phyloP scores from a whole-genome alignment of 2,113 vertebrate species.

The Antennarius striatus region DNA sequence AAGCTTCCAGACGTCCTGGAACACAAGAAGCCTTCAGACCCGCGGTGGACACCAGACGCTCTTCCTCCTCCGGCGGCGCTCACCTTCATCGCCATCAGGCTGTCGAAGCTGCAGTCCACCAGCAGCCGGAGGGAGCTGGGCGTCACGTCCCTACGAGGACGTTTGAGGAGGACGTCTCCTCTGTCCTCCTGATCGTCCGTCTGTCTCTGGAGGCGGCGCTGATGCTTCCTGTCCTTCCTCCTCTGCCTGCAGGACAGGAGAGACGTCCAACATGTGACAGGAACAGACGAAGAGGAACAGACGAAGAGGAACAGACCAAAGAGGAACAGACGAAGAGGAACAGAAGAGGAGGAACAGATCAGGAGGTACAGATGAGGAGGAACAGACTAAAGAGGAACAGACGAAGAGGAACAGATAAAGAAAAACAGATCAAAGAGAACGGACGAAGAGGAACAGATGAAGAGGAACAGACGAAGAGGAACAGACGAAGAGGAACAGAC shows the following conservation, averaged over 20 bases:
- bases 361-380: too few species aligned
- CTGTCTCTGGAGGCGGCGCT: conserved; percentile 87
- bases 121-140: conserved; percentile 86
- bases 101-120: conserved; percentile 95
- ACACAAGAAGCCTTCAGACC: neutral
- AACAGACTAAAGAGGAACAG: too few species aligned
- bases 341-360: too few species aligned
- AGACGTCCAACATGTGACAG: neutral
- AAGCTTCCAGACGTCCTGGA: conserved; percentile 93
- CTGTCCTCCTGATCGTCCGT: conserved; percentile 52
- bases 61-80: neutral
- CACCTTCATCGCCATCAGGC: conserved; percentile 91
- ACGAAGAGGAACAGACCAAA: too few species aligned
- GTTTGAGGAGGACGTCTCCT: conserved; percentile 76
- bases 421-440: too few species aligned
- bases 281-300: too few species aligned
- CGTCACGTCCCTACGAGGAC: conserved; percentile 76
- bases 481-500: too few species aligned
- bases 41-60: too few species aligned
- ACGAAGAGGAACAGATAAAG: too few species aligned
- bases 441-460: too few species aligned
- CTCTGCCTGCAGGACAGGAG: conserved; percentile 80
- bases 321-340: too few species aligned
- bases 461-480: too few species aligned
- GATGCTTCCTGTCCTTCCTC: conserved; percentile 91